Percentiles rank a stretch among this genome's conserved stretches.
Evolutionary conservation across 2,797 vertebrate genomes (phyloP).

Genomic region (Clamator glandarius): DNA sequence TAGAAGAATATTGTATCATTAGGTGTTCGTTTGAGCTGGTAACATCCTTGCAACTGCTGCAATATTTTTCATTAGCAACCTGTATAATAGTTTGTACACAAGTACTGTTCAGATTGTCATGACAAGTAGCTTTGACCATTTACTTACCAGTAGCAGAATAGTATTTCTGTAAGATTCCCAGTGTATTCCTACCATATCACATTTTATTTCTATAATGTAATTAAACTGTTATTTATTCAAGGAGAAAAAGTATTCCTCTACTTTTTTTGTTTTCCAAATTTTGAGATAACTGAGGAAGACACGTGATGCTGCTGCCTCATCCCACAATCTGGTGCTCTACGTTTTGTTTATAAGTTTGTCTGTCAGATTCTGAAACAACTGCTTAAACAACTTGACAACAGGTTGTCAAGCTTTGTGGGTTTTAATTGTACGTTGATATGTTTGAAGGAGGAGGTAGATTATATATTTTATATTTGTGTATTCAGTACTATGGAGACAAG

Average conservation of each 20-base stretch:
- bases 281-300: conserved; percentile 45
- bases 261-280: conserved; percentile 73
- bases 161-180: conserved; percentile 81
- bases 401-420: conserved; percentile 52
- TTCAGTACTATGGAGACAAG: conserved; percentile 25
- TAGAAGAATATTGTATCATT: conserved; percentile 84
- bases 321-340: conserved; percentile 56
- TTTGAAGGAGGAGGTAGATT: conserved; percentile 51
- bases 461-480: conserved; percentile 52
- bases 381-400: conserved; percentile 64
- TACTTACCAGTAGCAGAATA: conserved; percentile 80
- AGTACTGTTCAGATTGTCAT: conserved; percentile 82
- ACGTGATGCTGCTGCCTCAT: conserved; percentile 59
- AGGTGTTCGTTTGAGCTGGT: conserved; percentile 84
- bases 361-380: conserved; percentile 59
- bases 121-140: conserved; percentile 83
- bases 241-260: conserved; percentile 71
- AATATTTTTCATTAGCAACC: conserved; percentile 81
- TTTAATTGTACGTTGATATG: conserved; percentile 51
- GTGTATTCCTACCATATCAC: conserved; percentile 80
- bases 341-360: conserved; percentile 64
- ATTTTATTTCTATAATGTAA: conserved; percentile 84
- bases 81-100: conserved; percentile 84
- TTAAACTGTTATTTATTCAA: conserved; percentile 85
- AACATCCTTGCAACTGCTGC: conserved; percentile 78